Base-by-base conservation (phyloP, 92 coral and sea anemone genomes). In the Virgularia gustaviana region DNA sequence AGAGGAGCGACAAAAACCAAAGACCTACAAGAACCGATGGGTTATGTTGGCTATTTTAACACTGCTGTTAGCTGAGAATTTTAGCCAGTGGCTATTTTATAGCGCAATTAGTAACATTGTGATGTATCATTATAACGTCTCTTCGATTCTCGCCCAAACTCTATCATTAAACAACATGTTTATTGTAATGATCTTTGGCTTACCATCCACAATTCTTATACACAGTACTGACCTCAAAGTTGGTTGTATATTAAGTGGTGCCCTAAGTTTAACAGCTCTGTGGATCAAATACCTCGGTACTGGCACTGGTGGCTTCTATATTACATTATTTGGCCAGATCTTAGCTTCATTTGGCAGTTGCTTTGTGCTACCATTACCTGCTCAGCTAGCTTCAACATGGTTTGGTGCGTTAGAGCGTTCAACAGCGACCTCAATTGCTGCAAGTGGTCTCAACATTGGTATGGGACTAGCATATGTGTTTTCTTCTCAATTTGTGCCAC, bases 321-420 rank as follows among this genome's bases (percentile, higher is more conserved):
- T 66, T 37, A 23, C 73, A 27, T 27, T 42, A n/a, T 66, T 56
- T 52, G 73, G 73, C 2, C 73, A 66, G 29, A 66, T 66, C 11
- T 0, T 66, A 1, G 73, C 73, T 9, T 66, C 73, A 28, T 44
- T 66, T 9, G 73, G 73, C 1, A 43, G 57, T 4, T 66, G 73
- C 47, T 66, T 66, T 44, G 73, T 66, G 9, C 57, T 43, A 10
- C 20, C 73, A 3, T 52, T 66, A 7, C 73, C 73, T 0, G 73
- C 73, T 3, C 73, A 66, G 33, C 36, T 66, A 18, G 73, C 73
- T 44, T 66, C 73, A 44, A 66, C 34, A 24, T 66, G 73, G 73
- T 66, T 66, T 43, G 73, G 73, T 1, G 47, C 47, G 13, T 66
- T 39, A 18, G 73, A 66, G 52, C 33, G 73, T 15, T 66, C 73